Evolutionary conservation across 2,113 vertebrate genomes (phyloP), one percentile per base, ranked within the genome.

Genomic region (Pelmatolapia mariae): DNA sequence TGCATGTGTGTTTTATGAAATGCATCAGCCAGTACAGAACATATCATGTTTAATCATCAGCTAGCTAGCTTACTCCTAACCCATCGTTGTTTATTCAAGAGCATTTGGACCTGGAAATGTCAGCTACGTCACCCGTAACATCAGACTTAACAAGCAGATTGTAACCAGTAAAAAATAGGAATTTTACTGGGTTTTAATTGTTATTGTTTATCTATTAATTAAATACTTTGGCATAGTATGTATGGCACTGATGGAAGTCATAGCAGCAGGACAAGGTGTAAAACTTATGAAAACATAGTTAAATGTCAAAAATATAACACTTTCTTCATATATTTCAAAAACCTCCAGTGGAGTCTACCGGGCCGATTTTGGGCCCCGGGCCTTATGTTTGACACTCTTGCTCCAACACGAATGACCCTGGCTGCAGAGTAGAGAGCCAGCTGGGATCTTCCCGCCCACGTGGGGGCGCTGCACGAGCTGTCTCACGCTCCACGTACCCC

Each of bases 401-500:
- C 19, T 66, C 61, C 19, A 66, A 40, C n/a, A 40, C 11, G 45
- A 43, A 71, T 24, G 61, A 66, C 38, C 38, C 22, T 53, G 38
- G 80, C 66, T 52, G 50, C 18, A 3, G 40, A 33, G 16, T 7
- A 38, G 19, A 5, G 26, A 18, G 54, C 31, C 63, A 68, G 33
- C n/a, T 15, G 24, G 7, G 5, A 3, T 82, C 88, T 78, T 92
- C 92, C 95, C 11, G 29, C 59, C 31, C 95, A 26, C 85, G 5
- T 1, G 91, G n/a, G 85, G 93, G 88, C 88, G 92, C 92, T 82
- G 52, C 84, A 68, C n/a, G 81, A 82, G 84, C 81, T 36, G 38
- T 78, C 81, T 36, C 5, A 4, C 19, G n/a, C 24, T 18, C 22
- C n/a, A 4, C 63, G 12, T 88, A 71, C 80, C 16, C 56, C 80